A percentile compares a stretch with the other conserved stretches of the same genome.
Evolutionary conservation across 2,113 vertebrate genomes (phyloP).

Genomic region (Columbina picui): DNA sequence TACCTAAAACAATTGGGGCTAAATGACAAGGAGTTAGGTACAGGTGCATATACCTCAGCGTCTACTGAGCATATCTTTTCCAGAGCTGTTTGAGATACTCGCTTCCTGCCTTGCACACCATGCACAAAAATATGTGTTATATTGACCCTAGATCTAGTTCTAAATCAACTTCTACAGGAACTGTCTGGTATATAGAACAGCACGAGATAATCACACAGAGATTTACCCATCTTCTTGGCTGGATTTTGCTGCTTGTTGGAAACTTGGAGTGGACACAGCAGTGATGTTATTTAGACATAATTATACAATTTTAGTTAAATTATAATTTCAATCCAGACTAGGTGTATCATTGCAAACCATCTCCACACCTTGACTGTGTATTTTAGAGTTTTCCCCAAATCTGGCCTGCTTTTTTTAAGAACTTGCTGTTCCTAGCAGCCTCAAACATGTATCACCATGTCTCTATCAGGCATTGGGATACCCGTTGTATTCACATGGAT

Average conservation of each 20-base stretch:
- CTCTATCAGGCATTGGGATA: not conserved
- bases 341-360: not conserved
- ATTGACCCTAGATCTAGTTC: not conserved
- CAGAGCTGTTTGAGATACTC: not conserved
- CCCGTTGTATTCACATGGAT: not conserved
- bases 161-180: not conserved
- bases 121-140: too few relatives aligned
- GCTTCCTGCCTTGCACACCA: not conserved
- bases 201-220: not conserved
- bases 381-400: not conserved
- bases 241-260: not conserved
- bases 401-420: not conserved
- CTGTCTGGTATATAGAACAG: not conserved
- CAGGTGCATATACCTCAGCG: not conserved
- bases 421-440: not conserved
- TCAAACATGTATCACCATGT: fast-evolving
- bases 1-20: conserved; percentile 32
- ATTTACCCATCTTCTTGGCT: not conserved
- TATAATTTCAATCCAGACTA: not conserved
- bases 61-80: not conserved
- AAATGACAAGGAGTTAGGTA: not conserved
- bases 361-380: not conserved
- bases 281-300: not conserved
- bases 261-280: not conserved
- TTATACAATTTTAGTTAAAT: not conserved